A percentile compares a stretch with the other conserved stretches of the same genome.
phyloP scores from a whole-genome alignment of 2,113 vertebrate genomes.

The Archilochus colubris region DNA sequence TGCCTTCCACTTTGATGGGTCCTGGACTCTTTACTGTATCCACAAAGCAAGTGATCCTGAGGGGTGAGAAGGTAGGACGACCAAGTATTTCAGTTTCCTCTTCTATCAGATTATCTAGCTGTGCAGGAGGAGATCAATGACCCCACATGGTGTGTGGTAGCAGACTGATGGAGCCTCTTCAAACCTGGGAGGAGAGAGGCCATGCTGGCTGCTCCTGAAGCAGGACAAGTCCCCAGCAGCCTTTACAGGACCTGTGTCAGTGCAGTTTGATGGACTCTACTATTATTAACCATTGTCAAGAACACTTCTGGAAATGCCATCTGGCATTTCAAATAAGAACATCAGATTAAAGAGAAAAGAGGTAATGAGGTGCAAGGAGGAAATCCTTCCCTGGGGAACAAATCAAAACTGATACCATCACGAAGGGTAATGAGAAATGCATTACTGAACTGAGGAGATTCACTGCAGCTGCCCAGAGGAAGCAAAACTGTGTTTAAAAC shows the following conservation, averaged over 20 bases:
- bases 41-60: background rate
- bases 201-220: background rate
- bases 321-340: constrained; percentile 40
- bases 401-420: constrained; percentile 57
- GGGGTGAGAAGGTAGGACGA: background rate
- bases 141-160: rapidly evolving
- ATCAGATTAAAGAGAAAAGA: constrained; percentile 53
- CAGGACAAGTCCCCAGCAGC: background rate
- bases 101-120: background rate
- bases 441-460: background rate
- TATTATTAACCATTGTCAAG: constrained; percentile 61
- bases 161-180: background rate
- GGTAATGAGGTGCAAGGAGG: constrained; percentile 65
- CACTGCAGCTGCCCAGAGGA: background rate
- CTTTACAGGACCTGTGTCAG: background rate
- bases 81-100: background rate
- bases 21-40: background rate
- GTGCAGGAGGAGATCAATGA: background rate
- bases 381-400: constrained; percentile 56
- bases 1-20: background rate
- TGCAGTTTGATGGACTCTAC: constrained; percentile 26
- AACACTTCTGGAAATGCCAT: constrained; percentile 9
- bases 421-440: constrained; percentile 55
- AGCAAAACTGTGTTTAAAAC: background rate
- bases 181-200: background rate